Conservation (phyloP, 1,140 invertebrate genomes). For the Zophobas atratus region DNA sequence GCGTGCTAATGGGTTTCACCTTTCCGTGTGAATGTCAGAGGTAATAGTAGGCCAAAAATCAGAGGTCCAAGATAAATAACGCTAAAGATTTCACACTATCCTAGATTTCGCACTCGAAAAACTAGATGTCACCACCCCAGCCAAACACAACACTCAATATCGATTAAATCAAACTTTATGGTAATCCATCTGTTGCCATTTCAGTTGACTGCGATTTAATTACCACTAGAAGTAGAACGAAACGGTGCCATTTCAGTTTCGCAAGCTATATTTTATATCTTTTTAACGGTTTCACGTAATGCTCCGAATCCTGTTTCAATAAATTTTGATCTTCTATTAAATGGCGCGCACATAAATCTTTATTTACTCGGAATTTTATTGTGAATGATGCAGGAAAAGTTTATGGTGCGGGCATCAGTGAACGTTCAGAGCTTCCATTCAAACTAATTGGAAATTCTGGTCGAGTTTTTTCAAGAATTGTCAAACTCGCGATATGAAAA, state of each 20-base stretch:
- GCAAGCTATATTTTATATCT: conserved; percentile 36
- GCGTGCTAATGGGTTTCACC: too few species aligned
- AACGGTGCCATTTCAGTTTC: conserved; percentile 25
- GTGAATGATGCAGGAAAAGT: conserved; percentile 45
- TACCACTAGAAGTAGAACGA: conserved; percentile 7
- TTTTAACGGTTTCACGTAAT: conserved; percentile 30
- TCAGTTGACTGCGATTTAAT: not conserved
- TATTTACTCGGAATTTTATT: conserved; percentile 44
- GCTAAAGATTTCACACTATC: too few species aligned
- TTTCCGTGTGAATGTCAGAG: too few species aligned
- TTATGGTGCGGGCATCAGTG: conserved; percentile 31
- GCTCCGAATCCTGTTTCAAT: conserved; percentile 44
- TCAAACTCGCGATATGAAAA: conserved; percentile 1
- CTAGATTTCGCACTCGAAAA: too few species aligned
- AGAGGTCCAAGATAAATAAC: too few species aligned
- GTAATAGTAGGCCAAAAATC: too few species aligned
- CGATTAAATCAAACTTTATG: too few species aligned
- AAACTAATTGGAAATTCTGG: conserved; percentile 35
- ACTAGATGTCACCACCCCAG: too few species aligned
- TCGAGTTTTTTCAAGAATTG: conserved; percentile 22
- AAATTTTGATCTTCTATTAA: conserved; percentile 49
- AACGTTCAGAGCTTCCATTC: not conserved
- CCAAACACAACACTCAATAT: too few species aligned
- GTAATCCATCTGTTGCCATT: too few species aligned
- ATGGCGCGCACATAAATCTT: conserved; percentile 44